Conservation (phyloP, 2,797 vertebrate genomes). For the Galagoides demidoff region DNA sequence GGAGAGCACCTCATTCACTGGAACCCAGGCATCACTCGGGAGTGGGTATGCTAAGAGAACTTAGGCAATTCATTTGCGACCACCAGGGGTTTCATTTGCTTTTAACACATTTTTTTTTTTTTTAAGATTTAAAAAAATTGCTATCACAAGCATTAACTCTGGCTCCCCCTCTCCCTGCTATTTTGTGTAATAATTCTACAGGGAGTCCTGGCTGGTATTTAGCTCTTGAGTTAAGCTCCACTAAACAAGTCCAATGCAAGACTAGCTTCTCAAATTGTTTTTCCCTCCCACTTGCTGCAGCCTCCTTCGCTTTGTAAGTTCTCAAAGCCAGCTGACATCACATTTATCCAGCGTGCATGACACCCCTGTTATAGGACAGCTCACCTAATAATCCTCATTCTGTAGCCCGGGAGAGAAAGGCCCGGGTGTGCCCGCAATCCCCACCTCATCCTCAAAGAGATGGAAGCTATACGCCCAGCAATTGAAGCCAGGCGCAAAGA, state of each 20-base stretch:
- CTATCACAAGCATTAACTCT: conserved; percentile 77
- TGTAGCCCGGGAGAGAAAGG: neutral
- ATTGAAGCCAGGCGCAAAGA: accelerated
- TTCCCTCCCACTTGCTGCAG: neutral
- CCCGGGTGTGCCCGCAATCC: accelerated
- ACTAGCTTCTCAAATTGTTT: conserved; percentile 16
- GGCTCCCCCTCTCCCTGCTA: conserved; percentile 74
- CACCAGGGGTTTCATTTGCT: conserved; percentile 83
- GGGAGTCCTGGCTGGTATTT: conserved; percentile 63
- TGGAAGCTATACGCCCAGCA: neutral
- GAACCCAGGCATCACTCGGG: conserved; percentile 72
- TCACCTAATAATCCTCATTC: neutral
- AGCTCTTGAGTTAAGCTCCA: conserved; percentile 52
- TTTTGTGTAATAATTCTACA: conserved; percentile 75
- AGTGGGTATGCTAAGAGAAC: conserved; percentile 78
- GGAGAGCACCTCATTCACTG: conserved; percentile 64
- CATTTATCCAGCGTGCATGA: neutral
- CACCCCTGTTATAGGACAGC: accelerated
- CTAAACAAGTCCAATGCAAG: conserved; percentile 31
- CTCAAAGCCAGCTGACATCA: neutral
- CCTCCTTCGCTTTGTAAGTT: neutral
- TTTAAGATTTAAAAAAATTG: conserved; percentile 55
- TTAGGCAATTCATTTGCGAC: conserved; percentile 84
- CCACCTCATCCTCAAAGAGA: neutral
- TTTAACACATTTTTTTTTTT: conserved; percentile 80